Base-by-base conservation (phyloP, 2,888 invertebrate genomes). In the Lithophane socia region DNA sequence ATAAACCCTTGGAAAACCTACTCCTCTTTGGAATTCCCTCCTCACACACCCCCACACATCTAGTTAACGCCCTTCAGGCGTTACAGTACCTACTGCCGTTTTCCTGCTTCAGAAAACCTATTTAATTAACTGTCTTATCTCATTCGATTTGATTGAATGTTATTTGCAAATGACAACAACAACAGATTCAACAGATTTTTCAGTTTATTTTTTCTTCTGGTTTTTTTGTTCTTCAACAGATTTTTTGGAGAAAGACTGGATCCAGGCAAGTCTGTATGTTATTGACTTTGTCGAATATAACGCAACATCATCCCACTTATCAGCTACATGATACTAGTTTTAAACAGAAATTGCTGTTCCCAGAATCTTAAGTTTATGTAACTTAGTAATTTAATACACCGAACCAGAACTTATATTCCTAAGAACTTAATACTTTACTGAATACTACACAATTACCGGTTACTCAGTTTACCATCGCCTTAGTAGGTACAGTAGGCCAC, bases 381-480 rank as follows among this genome's bases (percentile, higher is more conserved):
- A 61, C 44, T 52, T 52, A 4, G n/a, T 44, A 61, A n/a, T 24
- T 63, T 29, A 58, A 69, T 73, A 72, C 10, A 37, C 21, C 21
- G 47, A 60, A 77, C 44, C 18, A 68, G 29, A 80, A 71, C 52
- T 67, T 54, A 12, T 72, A 44, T 24, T 70, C 12, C 21, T 24
- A 47, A 73, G 8, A 84, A 84, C 74, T 74, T 75, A 52, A 65
- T 79, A 79, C 65, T 75, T 71, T 10, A 66, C 49, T 65, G 42
- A 82, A 64, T 49, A 52, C 24, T 63, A 63, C 10, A 70, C 64
- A 54, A 73, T 61, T 78, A 86, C 78, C 58, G 65, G 67, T 63
- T 61, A 66, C 21, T 29, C 61, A 73, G 71, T 72, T 83, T 63
- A 71, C 58, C 37, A 37, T 18, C 3, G 29, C 12, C 29, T 71